Percentiles rank a stretch among this genome's conserved stretches.
phyloP scores from a whole-genome alignment of 2,797 vertebrate species.

The Helostoma temminkii region DNA sequence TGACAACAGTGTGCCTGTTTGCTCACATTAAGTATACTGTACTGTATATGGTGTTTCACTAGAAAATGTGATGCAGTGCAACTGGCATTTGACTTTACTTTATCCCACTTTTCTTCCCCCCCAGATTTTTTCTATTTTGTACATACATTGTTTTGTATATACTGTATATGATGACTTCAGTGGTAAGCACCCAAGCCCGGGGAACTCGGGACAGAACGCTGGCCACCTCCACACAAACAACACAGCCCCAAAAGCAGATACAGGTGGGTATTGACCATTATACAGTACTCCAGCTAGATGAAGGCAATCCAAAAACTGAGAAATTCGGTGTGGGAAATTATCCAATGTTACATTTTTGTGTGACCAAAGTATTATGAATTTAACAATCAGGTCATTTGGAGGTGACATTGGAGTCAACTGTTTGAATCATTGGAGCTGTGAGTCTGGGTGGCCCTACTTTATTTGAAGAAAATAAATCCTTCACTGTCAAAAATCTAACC shows the following conservation, averaged over 20 bases:
- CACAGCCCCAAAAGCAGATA: constrained; percentile 95
- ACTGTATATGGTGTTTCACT: constrained; percentile 18
- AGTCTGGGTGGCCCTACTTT: no score
- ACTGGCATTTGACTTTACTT: background rate
- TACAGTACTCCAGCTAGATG: background rate
- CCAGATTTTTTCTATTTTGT: constrained; percentile 99
- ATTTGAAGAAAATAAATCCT: no score
- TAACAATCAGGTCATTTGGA: no score
- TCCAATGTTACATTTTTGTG: no score
- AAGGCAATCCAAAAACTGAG: no score
- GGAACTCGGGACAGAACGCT: constrained; percentile 92
- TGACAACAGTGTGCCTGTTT: constrained; percentile 60
- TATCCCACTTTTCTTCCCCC: constrained; percentile 1
- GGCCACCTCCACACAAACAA: constrained; percentile 86
- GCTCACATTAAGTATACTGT: constrained; percentile 38
- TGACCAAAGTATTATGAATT: no score
- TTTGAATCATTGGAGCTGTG: no score
- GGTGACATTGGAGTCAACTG: no score
- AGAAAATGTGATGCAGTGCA: background rate
- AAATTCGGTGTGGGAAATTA: no score
- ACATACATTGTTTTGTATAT: constrained; percentile 99
- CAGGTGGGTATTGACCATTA: constrained; percentile 85
- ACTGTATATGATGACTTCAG: constrained; percentile 99
- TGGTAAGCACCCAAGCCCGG: constrained; percentile 93
- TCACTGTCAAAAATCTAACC: no score